A percentile compares a stretch with the other conserved stretches of the same genome.
phyloP scores from a whole-genome alignment of 2,113 vertebrate genomes.

The Pogona vitticeps region DNA sequence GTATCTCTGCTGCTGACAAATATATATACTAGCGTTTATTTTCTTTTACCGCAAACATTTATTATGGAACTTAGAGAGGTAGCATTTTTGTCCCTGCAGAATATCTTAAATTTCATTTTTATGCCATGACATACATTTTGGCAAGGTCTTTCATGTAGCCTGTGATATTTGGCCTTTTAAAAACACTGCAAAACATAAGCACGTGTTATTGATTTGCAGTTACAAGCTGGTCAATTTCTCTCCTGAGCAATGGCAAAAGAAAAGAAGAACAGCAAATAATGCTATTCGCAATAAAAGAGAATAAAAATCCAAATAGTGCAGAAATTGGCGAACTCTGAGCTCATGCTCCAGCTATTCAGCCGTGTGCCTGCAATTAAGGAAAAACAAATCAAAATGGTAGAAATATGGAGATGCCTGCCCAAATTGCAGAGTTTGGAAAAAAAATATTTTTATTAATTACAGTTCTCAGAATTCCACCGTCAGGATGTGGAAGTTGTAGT shows the following conservation, averaged over 20 bases:
- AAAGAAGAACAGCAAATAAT: conserved; percentile 60
- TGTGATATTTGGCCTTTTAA: conserved; percentile 44
- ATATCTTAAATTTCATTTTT: conserved; percentile 30
- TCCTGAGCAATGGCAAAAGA: conserved; percentile 55
- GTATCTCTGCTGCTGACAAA: not conserved
- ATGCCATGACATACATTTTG: conserved; percentile 16
- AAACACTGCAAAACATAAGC: conserved; percentile 57
- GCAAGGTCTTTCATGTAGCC: conserved; percentile 27
- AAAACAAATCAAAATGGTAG: not conserved
- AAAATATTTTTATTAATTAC: no score
- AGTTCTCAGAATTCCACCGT: no score
- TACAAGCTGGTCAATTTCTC: conserved; percentile 41
- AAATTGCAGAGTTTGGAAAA: no score
- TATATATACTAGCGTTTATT: not conserved
- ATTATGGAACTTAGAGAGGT: conserved; percentile 1
- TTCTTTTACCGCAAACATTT: not conserved
- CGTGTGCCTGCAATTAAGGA: not conserved
- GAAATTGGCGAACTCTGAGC: conserved; percentile 20
- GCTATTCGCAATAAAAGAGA: conserved; percentile 62
- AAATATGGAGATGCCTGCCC: no score
- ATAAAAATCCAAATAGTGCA: conserved; percentile 31
- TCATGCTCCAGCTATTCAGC: conserved; percentile 16
- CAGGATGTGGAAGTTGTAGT: no score
- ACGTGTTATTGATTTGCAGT: conserved; percentile 64
- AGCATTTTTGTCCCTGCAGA: conserved; percentile 17